A percentile compares a stretch with the other conserved stretches of the same genome.
Conservation (phyloP, 2,888 invertebrate species). For the Brachyptera risi region DNA sequence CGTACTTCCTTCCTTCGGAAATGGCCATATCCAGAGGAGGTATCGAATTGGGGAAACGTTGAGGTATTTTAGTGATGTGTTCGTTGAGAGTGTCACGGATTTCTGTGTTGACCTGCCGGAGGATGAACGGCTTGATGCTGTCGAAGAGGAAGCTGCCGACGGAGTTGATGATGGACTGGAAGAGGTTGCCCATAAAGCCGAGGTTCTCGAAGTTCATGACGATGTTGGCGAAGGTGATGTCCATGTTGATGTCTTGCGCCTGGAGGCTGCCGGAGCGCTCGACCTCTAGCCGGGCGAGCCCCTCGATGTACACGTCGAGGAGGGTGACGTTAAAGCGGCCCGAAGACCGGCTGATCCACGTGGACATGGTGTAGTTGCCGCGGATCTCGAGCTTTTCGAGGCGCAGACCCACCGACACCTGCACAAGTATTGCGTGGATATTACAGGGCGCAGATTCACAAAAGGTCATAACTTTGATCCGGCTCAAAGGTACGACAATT, state of each 20-base stretch:
- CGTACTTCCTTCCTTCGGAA: constrained; percentile 66
- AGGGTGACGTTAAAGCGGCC: constrained; percentile 78
- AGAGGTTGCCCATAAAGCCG: constrained; percentile 65
- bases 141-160: constrained; percentile 79
- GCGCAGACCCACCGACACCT: constrained; percentile 67
- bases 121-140: constrained; percentile 78
- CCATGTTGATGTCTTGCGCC: constrained; percentile 74
- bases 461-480: too few species aligned
- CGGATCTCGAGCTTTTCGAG: constrained; percentile 66
- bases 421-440: constrained; percentile 19
- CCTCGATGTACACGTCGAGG: constrained; percentile 63
- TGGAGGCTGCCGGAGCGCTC: constrained; percentile 70
- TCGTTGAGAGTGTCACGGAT: constrained; percentile 69
- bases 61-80: constrained; percentile 64
- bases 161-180: constrained; percentile 74
- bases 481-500: too few species aligned
- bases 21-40: constrained; percentile 81
- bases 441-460: too few species aligned
- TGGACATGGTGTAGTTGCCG: constrained; percentile 70
- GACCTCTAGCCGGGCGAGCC: constrained; percentile 65
- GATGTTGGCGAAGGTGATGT: constrained; percentile 70
- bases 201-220: constrained; percentile 78
- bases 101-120: constrained; percentile 72
- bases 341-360: constrained; percentile 61
- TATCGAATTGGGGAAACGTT: constrained; percentile 78